Base-by-base conservation (phyloP, 2,888 invertebrate species). In the Pseudococcus viburni region DNA sequence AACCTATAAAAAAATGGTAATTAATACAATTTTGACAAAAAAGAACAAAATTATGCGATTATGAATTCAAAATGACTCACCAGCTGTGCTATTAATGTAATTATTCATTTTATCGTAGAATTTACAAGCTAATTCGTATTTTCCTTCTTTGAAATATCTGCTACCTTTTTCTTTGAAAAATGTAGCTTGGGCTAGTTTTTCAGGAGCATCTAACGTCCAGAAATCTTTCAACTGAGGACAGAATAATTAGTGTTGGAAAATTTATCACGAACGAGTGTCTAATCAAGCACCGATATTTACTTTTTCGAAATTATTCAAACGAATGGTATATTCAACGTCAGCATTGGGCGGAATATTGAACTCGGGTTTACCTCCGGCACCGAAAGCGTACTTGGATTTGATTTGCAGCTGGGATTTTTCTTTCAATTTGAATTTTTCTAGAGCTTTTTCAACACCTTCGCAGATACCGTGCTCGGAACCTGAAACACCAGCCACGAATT, bases 81-180 rank as follows among this genome's bases (percentile, higher is more conserved):
- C 92, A 90, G 92, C 92, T 90, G 94, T 93, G 90, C 91, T 91
- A 90, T 94, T 94, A 89, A 97, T 91, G 90, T 94, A 94, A 0
- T 94, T 92, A 11, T 94, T 92, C 55, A 97, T 94, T 91, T 95
- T 95, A 90, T 95, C 95, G 91, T 99, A 99, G 94, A 97, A 95
- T 91, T 96, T 96, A 84, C 95, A 93, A 0, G 99, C 98, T 90
- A 97, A 91, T 88, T 93, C 92, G 90, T 94, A 95, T 91, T 98
- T 97, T 89, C 93, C 94, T 0, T 93, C 93, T 92, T 97, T 97
- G 91, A 98, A 97, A 91, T 96, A 98, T 84, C 94, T 93, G 0
- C 97, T 98, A 83, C 98, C 99, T 91, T 96, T 98, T 89, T 96
- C 96, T 92, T 99, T 99, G 90, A 94, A 95, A 17, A 96, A 92